Evolutionary conservation across 2,113 vertebrate species (phyloP), one percentile per base, ranked within the genome.

Genomic region (Montifringilla adamsi): DNA sequence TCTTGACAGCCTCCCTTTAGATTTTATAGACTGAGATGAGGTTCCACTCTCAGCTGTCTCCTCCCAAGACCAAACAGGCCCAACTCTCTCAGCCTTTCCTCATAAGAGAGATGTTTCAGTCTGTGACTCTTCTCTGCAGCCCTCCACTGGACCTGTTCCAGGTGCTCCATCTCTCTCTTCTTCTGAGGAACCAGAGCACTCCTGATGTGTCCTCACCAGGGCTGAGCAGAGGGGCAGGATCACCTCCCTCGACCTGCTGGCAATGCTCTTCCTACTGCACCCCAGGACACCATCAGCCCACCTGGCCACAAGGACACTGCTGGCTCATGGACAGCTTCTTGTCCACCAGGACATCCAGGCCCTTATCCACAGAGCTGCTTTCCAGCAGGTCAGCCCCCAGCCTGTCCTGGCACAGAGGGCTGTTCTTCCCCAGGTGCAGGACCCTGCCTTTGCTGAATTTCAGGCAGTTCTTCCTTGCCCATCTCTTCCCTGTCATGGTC

Each of bases 401-500:
- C 4, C 59, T 80, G 26, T 19, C 2, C 19, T 53, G 55, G 8
- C 2, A 4, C 9, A 10, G 21, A 0, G 21, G 3, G 2, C 1
- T 80, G 22, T 2, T 37, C 15, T 10, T 66, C 11, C 16, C 24
- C 53, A 39, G 31, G 3, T 20, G 15, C 28, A 59, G 69, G 28
- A 26, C 6, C 5, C 33, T 59, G 46, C 46, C 33, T 46, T 41
- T 47, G 60, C 11, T 53, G 78, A 22, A 41, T 53, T 68, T 10
- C 53, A 60, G 1, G 0, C 16, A 13, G 6, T 6, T 68, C 13
- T 37, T 50, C 37, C 41, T 28, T 53, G 60, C 4, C 24, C 46
- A 14, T 60, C 19, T 39, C 44, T 44, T 24, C 44, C 13, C 7
- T 46, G 13, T 0, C 0, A 0, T 59, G 37, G 2, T 1, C 46